Conservation (phyloP, 2,113 vertebrate genomes). For the Ctenodactylus gundi region DNA sequence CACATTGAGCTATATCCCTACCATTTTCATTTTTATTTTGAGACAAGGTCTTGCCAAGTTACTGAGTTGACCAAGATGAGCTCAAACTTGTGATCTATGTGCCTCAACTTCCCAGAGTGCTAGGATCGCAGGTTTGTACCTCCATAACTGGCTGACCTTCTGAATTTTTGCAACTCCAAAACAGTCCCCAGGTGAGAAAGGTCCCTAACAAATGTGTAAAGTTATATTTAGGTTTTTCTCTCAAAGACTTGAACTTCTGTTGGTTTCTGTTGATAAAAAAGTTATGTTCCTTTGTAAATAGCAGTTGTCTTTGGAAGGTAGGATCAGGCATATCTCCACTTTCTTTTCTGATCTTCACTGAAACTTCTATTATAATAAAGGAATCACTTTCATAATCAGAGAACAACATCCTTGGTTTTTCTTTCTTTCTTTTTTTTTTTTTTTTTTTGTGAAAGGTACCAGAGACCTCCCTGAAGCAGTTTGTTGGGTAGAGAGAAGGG, state of each 20-base stretch:
- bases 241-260: background rate
- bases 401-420: background rate
- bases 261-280: background rate
- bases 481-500: background rate
- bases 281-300: slow-evolving; percentile 15
- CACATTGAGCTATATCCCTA: too few relatives aligned
- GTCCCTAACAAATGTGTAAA: background rate
- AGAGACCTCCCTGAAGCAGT: background rate
- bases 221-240: background rate
- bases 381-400: background rate
- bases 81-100: too few relatives aligned
- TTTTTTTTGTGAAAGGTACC: background rate
- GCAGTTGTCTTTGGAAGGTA: background rate
- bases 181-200: background rate
- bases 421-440: too few relatives aligned
- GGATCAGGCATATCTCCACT: background rate
- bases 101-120: too few relatives aligned
- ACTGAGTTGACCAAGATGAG: too few relatives aligned
- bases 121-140: too few relatives aligned
- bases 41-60: too few relatives aligned
- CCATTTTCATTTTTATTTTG: too few relatives aligned
- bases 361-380: slow-evolving; percentile 1
- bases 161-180: background rate
- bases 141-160: too few relatives aligned
- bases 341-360: background rate